Percentiles rank a stretch among this genome's conserved stretches.
Evolutionary conservation across 2,113 vertebrate species (phyloP).

Genomic region (Lamprologus lemairii): DNA sequence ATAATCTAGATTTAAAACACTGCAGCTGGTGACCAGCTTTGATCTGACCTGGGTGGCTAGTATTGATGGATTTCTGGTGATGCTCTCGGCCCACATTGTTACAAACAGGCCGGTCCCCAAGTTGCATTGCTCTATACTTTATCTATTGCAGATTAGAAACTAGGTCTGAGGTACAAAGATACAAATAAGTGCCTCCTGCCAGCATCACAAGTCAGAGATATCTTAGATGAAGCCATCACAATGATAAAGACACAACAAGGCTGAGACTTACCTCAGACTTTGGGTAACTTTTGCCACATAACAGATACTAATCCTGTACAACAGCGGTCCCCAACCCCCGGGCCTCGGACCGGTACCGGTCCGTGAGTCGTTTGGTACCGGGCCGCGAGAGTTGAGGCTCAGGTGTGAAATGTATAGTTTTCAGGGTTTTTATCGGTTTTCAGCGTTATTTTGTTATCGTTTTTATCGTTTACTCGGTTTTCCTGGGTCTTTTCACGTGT

Average conservation of each 20-base stretch:
- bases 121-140: rapidly evolving
- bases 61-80: not conserved
- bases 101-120: not conserved
- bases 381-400: too few relatives aligned
- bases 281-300: not conserved
- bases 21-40: not conserved
- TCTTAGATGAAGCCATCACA: not conserved
- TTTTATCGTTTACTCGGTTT: rapidly evolving
- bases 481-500: too few relatives aligned
- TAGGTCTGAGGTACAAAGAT: not conserved
- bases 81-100: not conserved
- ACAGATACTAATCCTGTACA: not conserved
- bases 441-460: rapidly evolving
- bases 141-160: not conserved
- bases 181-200: not conserved
- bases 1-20: not conserved
- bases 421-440: too few relatives aligned
- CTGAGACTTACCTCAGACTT: not conserved
- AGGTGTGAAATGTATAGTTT: too few relatives aligned
- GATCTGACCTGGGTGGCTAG: not conserved
- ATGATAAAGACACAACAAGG: not conserved
- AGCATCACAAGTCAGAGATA: not conserved
- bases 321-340: too few relatives aligned
- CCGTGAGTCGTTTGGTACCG: too few relatives aligned
- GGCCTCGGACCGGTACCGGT: too few relatives aligned